These are phyloP conservation scores for Spisula subtruncata DNA, from an alignment of 2,888 invertebrate genomes.

Conservation along the genomic window DNA sequence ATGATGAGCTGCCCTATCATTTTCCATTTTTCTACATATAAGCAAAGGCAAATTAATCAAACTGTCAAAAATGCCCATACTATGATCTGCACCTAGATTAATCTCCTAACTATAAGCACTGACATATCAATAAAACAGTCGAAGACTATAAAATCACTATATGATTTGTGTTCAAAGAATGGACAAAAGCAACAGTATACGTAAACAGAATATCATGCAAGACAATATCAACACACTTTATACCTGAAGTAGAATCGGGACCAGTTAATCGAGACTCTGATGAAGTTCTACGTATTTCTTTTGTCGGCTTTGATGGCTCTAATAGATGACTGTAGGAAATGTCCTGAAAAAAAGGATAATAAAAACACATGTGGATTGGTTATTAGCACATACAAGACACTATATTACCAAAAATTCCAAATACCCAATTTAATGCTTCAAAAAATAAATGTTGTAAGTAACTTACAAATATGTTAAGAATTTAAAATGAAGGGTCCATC, in stretches of 20 bases:
- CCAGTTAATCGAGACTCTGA: conserved; percentile 71
- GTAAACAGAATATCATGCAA: conserved; percentile 10
- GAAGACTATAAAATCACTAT: neutral
- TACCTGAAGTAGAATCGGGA: conserved; percentile 56
- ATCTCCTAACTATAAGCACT: neutral
- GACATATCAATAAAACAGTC: too few species aligned
- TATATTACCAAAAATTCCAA: too few species aligned
- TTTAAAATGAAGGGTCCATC: too few species aligned
- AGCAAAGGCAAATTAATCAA: too few species aligned
- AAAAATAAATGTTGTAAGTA: too few species aligned
- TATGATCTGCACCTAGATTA: too few species aligned
- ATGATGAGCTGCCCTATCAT: too few species aligned
- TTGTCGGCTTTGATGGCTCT: conserved; percentile 90
- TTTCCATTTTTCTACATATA: too few species aligned
- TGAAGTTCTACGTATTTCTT: conserved; percentile 68
- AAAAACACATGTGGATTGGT: neutral
- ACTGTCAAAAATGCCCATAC: too few species aligned
- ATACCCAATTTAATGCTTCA: too few species aligned
- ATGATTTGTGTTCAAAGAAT: neutral
- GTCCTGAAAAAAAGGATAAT: conserved; percentile 89
- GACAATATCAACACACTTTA: neutral
- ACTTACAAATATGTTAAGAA: too few species aligned
- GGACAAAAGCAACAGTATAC: conserved; percentile 18
- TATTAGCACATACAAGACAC: too few species aligned
- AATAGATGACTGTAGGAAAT: conserved; percentile 95